A percentile compares a stretch with the other conserved stretches of the same genome.
Conservation (phyloP, 2,113 vertebrate species). For the Dendrocopos noguchii region DNA sequence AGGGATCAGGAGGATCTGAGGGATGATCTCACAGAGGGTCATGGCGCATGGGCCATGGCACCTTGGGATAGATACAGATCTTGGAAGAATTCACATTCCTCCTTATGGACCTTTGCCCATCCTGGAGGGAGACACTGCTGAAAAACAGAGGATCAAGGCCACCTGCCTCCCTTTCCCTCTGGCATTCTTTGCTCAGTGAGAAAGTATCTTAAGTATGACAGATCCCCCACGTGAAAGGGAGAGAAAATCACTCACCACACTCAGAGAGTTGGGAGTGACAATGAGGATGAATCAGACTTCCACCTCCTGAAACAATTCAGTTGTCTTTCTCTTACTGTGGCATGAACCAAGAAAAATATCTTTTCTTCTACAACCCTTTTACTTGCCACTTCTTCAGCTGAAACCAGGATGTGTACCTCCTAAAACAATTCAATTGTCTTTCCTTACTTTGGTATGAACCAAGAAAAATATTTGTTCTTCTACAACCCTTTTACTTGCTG, state of each 20-base stretch:
- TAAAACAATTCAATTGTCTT: slow-evolving; percentile 52
- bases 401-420: background rate
- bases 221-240: background rate
- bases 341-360: slow-evolving; percentile 34
- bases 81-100: background rate
- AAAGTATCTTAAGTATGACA: background rate
- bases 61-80: background rate
- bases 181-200: background rate
- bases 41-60: background rate
- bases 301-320: slow-evolving; percentile 39
- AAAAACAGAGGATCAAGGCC: background rate
- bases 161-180: background rate
- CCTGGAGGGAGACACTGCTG: background rate
- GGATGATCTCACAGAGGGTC: background rate
- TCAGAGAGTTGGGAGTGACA: slow-evolving; percentile 65
- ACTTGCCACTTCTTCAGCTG: background rate
- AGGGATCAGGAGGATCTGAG: background rate
- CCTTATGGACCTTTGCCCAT: background rate
- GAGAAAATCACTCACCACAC: slow-evolving; percentile 24
- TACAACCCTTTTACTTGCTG: background rate
- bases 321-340: slow-evolving; percentile 39
- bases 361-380: slow-evolving; percentile 14
- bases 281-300: slow-evolving; percentile 66
- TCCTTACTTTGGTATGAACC: slow-evolving; percentile 20
- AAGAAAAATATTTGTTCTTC: slow-evolving; percentile 49